phyloP scores from a whole-genome alignment of 2,797 vertebrate species.

The Gallinago stenura region DNA sequence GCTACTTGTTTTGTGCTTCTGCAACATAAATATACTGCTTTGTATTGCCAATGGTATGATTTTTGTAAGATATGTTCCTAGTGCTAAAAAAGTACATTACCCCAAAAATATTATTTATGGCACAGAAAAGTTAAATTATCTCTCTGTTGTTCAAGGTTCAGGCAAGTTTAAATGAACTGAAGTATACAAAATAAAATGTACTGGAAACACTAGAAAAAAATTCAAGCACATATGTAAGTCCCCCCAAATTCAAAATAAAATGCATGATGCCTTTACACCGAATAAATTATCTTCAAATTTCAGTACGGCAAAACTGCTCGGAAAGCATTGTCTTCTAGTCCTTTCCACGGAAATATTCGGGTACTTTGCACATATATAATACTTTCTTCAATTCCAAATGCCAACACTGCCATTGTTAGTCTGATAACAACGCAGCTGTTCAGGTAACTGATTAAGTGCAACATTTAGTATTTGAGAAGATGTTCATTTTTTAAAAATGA shows the following conservation, averaged over 20 bases:
- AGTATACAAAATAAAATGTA: conserved; percentile 80
- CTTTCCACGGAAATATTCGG: conserved; percentile 58
- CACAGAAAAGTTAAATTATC: conserved; percentile 80
- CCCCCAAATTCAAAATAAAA: conserved; percentile 76
- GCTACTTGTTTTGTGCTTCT: conserved; percentile 75
- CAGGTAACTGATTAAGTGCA: conserved; percentile 79
- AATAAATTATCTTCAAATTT: conserved; percentile 68
- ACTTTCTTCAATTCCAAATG: conserved; percentile 66
- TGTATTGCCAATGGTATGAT: conserved; percentile 64
- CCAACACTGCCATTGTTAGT: conserved; percentile 48
- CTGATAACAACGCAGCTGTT: conserved; percentile 57
- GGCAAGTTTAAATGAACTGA: conserved; percentile 75
- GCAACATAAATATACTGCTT: conserved; percentile 73
- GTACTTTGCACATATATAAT: conserved; percentile 67
- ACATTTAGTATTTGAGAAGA: conserved; percentile 71
- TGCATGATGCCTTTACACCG: conserved; percentile 51
- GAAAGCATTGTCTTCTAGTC: conserved; percentile 54
- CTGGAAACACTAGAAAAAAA: conserved; percentile 80
- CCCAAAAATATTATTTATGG: conserved; percentile 83
- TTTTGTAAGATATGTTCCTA: conserved; percentile 71
- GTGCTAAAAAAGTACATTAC: conserved; percentile 80
- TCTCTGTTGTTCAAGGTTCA: conserved; percentile 76
- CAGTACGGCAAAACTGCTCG: conserved; percentile 61
- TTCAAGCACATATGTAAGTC: conserved; percentile 78
- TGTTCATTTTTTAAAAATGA: conserved; percentile 70